Base-by-base conservation (phyloP, 2,113 vertebrate genomes). In the Gorsachius goisagi region DNA sequence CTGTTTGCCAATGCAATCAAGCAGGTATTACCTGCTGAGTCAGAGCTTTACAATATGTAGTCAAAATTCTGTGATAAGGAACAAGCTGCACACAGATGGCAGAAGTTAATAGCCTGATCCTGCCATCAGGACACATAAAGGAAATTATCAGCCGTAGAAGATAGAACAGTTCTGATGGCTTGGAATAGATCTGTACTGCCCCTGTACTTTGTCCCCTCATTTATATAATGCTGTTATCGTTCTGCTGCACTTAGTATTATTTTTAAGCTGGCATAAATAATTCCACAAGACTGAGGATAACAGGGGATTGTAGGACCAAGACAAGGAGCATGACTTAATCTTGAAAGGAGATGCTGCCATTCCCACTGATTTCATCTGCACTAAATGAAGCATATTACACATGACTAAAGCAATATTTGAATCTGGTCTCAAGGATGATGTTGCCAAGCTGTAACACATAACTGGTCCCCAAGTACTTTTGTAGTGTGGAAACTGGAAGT, bases 71-170 rank as follows among this genome's bases (percentile, higher is more conserved):
- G 64, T 84, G 84, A 49, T 71, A 74, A 95, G 73, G 85, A 93
- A 8, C 32, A 80, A 67, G 64, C 12, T 56, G 55, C 62, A 69
- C 44, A 15, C 77, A 89, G 89, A 91, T 89, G 80, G 84, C 89
- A 96, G 56, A 71, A 92, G 53, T 81, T 92, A 94, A 94, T 67
- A 91, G 52, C 37, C 64, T 87, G 89, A 80, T 94, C 76, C 76
- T 85, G 86, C 52, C 60, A 78, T 92, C 56, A 67, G 60, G 69
- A 63, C 39, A 45, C 56, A 78, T 67, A 60, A 77, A 90, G 77
- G 72, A 78, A 93, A 89, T 89, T 9, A 80, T 81, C 60, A 60
- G 71, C 77, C 39, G 4, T 4, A 56, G 80, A 47, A 67, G 76
- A 69, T 0, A 47, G 52, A 92, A 39, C 33, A 56, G 76, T 67